Evolutionary conservation across 1,140 invertebrate genomes (phyloP).

Genomic region (Charaxes varanes): DNA sequence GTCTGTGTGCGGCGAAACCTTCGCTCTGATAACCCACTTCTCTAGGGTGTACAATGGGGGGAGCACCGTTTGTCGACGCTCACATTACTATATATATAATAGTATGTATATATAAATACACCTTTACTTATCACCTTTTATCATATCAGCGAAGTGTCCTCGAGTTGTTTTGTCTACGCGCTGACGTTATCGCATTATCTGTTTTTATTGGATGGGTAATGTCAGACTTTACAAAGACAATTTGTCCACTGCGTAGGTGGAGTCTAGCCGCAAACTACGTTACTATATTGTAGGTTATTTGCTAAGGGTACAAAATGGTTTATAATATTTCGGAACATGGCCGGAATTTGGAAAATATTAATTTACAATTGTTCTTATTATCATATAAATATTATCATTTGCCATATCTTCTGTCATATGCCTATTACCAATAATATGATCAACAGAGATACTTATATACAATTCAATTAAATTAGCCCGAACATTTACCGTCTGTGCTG

Average conservation of each 20-base stretch:
- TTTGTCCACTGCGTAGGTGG: conserved; percentile 13
- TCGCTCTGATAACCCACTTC: conserved; percentile 31
- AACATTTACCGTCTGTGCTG: conserved; percentile 1
- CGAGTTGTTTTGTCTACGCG: conserved; percentile 18
- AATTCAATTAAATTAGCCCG: conserved; percentile 6
- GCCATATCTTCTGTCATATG: no score
- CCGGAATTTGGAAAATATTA: no score
- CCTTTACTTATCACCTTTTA: conserved; percentile 1
- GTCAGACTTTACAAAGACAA: conserved; percentile 5
- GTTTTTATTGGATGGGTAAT: conserved; percentile 15
- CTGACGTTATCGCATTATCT: conserved; percentile 9
- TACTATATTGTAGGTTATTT: no score
- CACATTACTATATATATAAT: no score
- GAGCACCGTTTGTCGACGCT: neutral
- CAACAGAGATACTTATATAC: neutral
- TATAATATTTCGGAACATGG: no score
- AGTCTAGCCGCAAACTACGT: no score
- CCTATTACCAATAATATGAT: no score
- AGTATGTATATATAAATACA: neutral
- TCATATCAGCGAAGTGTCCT: conserved; percentile 7
- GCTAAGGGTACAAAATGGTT: no score
- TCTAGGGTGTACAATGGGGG: conserved; percentile 10
- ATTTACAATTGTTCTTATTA: no score
- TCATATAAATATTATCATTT: no score
- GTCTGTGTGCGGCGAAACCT: conserved; percentile 30